Percentiles rank a stretch among this genome's conserved stretches.
Evolutionary conservation across 2,888 invertebrate genomes (phyloP).

Genomic region (Alentia gelatinosa): DNA sequence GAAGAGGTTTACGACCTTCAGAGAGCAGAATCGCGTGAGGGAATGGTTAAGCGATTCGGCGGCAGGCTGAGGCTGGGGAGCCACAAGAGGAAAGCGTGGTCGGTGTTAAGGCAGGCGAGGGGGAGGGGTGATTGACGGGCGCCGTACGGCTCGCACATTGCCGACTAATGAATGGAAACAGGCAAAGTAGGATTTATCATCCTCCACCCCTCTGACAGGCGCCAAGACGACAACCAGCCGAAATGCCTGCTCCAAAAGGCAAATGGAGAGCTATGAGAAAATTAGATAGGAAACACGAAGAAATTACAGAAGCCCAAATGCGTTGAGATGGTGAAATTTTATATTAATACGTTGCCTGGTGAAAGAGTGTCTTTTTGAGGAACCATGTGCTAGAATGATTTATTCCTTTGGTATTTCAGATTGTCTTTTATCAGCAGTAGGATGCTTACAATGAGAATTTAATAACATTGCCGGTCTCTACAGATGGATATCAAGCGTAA

Average conservation of each 20-base stretch:
- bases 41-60: not conserved
- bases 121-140: constrained; percentile 1
- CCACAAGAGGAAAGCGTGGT: not conserved
- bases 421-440: no score
- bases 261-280: not conserved
- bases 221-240: not conserved
- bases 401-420: no score
- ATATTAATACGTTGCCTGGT: no score
- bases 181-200: not conserved
- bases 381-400: no score
- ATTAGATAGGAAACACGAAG: not conserved
- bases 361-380: no score
- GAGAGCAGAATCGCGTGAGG: not conserved
- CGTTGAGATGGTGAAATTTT: no score
- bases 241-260: no score
- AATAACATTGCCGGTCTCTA: no score
- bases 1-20: not conserved
- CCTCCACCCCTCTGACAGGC: not conserved
- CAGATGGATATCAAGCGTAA: no score
- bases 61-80: not conserved
- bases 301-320: no score
- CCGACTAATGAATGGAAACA: not conserved
- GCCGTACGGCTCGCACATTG: not conserved
- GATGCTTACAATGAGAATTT: no score
- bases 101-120: not conserved